Evolutionary conservation across 2,888 invertebrate species (phyloP), one percentile per base, ranked within the genome.

Genomic region (Cheilosia vernalis): DNA sequence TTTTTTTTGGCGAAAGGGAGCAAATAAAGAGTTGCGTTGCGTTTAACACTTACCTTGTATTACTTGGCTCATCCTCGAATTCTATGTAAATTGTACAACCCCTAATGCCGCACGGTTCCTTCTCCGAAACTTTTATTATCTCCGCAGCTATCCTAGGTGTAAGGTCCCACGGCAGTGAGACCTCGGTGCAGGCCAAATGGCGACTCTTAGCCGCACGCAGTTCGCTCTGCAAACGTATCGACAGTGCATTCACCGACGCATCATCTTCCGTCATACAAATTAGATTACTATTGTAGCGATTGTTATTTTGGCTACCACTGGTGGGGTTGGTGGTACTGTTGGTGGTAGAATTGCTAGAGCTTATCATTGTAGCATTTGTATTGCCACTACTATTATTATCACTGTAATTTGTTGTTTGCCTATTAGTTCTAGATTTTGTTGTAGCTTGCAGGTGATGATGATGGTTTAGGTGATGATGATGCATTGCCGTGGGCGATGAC

Each of bases 101-200:
- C 88, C 97, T 93, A 61, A 97, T 94, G 64, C 98, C 98, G 92
- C 97, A 98, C 19, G 98, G 98, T 92, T 98, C 98, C 66, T 95
- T 95, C 91, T 97, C 97, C 1, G 98, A 96, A 93, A 97, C 95
- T 72, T 94, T 94, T 67, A 97, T 93, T 83, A 97, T 95, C 91
- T 97, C 96, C 87, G 95, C 93, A 58, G 97, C 95, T 84, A 97
- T 96, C 87, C 96, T 93, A 87, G 95, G 95, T 76, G 97, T 94
- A 87, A 97, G 94, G 91, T 96, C 96, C 67, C 96, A 95, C 44
- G 98, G 98, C 88, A 98, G 93, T 87, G 97, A 93, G 74, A 97
- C 97, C 93, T 97, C 97, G 24, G 96, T 97, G 90, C 96, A 95
- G 77, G 96, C 95, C 88, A 97, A 93, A 92, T 96, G 96, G 89